Conservation (phyloP, 2,888 invertebrate species). For the Sarcophaga carnaria region DNA sequence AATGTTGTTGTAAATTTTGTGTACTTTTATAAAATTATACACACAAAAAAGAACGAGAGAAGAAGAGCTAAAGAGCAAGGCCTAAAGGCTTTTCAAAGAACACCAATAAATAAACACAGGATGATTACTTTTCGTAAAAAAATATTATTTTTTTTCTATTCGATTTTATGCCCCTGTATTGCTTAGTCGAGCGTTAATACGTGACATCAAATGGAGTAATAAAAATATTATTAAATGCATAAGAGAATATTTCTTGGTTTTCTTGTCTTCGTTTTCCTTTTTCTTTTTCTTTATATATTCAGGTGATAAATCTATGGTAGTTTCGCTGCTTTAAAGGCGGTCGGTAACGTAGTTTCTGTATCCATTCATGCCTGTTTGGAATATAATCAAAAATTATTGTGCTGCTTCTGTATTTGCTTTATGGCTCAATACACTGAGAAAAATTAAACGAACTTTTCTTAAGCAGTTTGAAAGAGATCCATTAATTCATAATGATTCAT, state of each 20-base stretch:
- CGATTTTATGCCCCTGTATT: neutral
- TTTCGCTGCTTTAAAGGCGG: constrained; percentile 14
- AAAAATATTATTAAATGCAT: constrained; percentile 28
- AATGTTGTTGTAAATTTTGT: constrained; percentile 22
- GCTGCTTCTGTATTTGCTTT: neutral
- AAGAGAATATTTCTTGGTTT: neutral
- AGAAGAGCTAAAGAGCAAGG: neutral
- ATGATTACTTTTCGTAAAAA: constrained; percentile 34
- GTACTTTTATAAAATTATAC: neutral
- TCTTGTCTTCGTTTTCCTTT: too few species aligned
- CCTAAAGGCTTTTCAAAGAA: neutral
- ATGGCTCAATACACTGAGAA: neutral
- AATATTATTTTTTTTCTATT: neutral
- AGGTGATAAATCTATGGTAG: constrained; percentile 51
- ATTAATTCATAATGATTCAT: too few species aligned
- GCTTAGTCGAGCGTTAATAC: constrained; percentile 50
- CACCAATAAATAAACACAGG: constrained; percentile 36
- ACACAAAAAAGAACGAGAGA: constrained; percentile 15
- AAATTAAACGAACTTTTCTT: neutral
- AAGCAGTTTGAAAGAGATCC: too few species aligned
- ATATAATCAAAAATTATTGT: constrained; percentile 19
- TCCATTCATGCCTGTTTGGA: neutral
- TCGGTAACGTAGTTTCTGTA: neutral
- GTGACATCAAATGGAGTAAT: constrained; percentile 39
- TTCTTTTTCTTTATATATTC: neutral